Base-by-base conservation (phyloP, 2,888 invertebrate species). In the Trachelus stipa region DNA sequence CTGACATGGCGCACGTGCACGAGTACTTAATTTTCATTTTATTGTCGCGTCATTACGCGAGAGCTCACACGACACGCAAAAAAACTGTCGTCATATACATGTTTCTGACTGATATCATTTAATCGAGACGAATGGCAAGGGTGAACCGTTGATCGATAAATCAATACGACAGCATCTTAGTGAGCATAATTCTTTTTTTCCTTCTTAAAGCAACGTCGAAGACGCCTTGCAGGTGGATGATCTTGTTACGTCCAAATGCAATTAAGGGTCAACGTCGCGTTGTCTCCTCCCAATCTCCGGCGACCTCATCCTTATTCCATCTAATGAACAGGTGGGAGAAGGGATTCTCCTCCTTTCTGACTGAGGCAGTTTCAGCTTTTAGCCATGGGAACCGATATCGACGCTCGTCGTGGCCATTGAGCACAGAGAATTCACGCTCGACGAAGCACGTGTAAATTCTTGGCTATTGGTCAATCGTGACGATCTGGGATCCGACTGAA, bases 381-480 rank as follows among this genome's bases (percentile, higher is more conserved):
- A 71, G 33, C 71, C 71, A 34, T 34, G 71, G 33, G 71, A 31
- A 34, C 71, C 33, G 34, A 34, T 71, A 33, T 71, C 71, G 71
- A 71, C 71, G 56, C 71, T 34, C 31, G 31, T 34, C 71, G 71
- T 33, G 23, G 33, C 71, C 12, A 71, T 34, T 30, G 71, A 33
- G 23, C 56, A 23, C 56, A 56, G 56, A 23, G 56, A 33, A 34
- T 71, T 71, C 71, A 71, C 71, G 71, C 71, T 71, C 33, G 31
- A 71, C 31, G 71, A 71, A 71, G 71, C 71, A 71, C 71, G 33
- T 6, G 71, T 71, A 71, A 71, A 71, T 71, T 71, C 71, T 71
- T 71, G 71, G 71, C 34, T 30, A 71, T 71, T 71, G 71, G 71
- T 71, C 71, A 71, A 34, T 33, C 71, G 71, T 71, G 71, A 71